Evolutionary conservation across 2,797 vertebrate genomes (phyloP).

Genomic region (Melanogrammus aeglefinus): DNA sequence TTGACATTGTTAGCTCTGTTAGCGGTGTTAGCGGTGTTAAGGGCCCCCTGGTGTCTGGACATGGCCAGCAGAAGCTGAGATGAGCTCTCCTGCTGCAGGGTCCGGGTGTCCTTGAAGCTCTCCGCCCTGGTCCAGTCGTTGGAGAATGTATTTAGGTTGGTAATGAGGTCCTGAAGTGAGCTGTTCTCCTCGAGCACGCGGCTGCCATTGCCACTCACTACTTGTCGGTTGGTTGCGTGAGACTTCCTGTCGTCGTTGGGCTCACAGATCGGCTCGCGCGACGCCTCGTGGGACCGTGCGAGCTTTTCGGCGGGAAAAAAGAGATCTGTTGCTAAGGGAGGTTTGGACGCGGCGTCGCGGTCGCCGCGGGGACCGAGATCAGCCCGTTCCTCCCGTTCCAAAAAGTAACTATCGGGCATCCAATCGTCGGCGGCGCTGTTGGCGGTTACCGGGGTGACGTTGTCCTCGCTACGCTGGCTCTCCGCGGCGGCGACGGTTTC

Average conservation of each 20-base stretch:
- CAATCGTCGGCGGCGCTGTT: constrained; percentile 11
- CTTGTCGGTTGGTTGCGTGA: constrained; percentile 31
- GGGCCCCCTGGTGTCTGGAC: constrained; percentile 36
- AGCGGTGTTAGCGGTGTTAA: too few relatives aligned
- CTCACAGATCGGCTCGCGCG: constrained; percentile 49
- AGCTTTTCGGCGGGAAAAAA: constrained; percentile 57
- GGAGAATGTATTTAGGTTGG: constrained; percentile 56
- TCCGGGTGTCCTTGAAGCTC: constrained; percentile 46
- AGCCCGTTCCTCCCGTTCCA: constrained; percentile 54
- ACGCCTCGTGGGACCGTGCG: constrained; percentile 49
- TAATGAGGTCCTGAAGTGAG: constrained; percentile 28
- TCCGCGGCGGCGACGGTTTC: constrained; percentile 21
- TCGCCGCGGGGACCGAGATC: constrained; percentile 57
- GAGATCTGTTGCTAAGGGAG: constrained; percentile 58
- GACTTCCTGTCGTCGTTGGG: constrained; percentile 42
- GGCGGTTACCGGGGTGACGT: constrained; percentile 49
- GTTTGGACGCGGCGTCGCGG: constrained; percentile 55
- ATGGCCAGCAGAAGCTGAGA: constrained; percentile 44
- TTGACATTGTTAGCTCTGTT: too few relatives aligned
- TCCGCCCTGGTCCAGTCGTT: constrained; percentile 48
- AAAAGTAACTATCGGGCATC: constrained; percentile 30
- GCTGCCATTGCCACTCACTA: constrained; percentile 31
- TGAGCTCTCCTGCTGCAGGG: constrained; percentile 42
- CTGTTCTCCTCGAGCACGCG: constrained; percentile 52
- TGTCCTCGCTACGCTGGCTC: constrained; percentile 38